phyloP scores from a whole-genome alignment of 2,113 vertebrate genomes.

The Ibidorhyncha struthersii region DNA sequence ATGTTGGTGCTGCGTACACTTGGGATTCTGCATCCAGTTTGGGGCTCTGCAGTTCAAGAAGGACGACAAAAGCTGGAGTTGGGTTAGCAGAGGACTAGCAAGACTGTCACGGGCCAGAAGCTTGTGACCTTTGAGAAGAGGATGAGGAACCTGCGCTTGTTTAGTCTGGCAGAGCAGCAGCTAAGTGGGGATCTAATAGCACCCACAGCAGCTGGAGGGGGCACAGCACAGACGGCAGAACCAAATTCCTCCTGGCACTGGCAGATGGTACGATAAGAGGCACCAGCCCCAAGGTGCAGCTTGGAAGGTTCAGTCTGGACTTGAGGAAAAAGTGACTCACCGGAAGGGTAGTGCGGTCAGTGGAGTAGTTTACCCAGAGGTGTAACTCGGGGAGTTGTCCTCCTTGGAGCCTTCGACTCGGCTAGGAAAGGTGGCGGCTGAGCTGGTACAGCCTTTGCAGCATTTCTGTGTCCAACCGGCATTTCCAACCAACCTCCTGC shows the following conservation, averaged over 20 bases:
- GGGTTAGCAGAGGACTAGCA: background rate
- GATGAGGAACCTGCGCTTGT: background rate
- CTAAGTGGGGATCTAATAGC: background rate
- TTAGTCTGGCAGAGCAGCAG: background rate
- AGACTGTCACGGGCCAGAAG: background rate
- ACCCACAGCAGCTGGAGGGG: background rate
- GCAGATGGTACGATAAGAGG: background rate
- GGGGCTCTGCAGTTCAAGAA: background rate
- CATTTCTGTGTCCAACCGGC: background rate
- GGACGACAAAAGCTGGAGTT: background rate
- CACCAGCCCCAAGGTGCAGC: background rate
- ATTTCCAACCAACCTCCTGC: background rate
- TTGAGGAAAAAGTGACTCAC: background rate
- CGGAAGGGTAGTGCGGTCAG: background rate
- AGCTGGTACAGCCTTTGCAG: background rate
- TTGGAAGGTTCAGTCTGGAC: background rate
- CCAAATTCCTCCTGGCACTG: background rate
- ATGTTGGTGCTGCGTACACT: background rate
- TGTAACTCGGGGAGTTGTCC: background rate
- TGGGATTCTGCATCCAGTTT: background rate
- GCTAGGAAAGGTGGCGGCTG: background rate
- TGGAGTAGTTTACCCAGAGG: background rate
- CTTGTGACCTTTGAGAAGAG: background rate
- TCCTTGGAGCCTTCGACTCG: background rate
- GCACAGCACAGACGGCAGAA: background rate